These are phyloP conservation scores for Argopecten irradians DNA, from an alignment of 1,140 invertebrate genomes.

Conservation along the genomic window DNA sequence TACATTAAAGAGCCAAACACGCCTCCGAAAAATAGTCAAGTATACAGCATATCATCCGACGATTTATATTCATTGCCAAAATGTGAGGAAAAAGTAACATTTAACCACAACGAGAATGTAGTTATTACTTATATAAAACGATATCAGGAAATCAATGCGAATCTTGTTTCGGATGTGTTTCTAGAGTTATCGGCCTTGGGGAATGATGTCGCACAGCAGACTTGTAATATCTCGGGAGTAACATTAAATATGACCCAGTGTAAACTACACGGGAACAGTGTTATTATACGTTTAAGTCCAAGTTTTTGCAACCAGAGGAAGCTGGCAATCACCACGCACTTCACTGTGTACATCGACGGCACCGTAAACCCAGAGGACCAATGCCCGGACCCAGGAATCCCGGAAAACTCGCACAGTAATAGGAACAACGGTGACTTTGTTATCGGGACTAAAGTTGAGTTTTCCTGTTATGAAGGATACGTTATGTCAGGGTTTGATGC, in stretches of 20 bases:
- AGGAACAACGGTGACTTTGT: neutral
- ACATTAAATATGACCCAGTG: neutral
- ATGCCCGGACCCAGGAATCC: neutral
- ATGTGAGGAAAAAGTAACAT: neutral
- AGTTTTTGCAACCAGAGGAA: neutral
- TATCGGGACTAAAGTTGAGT: neutral
- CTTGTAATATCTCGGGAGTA: neutral
- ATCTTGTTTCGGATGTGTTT: neutral
- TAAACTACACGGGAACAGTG: neutral
- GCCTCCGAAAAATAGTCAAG: neutral
- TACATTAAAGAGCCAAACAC: neutral
- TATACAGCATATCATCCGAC: neutral
- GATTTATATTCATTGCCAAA: neutral
- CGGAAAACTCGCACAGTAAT: neutral
- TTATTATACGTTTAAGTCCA: neutral
- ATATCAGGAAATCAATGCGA: neutral
- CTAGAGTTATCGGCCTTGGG: neutral
- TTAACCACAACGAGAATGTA: neutral
- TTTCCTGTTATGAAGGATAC: neutral
- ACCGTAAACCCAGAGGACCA: neutral
- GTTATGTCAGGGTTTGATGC: neutral
- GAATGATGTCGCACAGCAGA: neutral
- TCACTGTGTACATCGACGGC: neutral
- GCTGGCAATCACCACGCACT: neutral
- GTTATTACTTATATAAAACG: neutral